Evolutionary conservation across 2,888 invertebrate species (phyloP), one percentile per base, ranked within the genome.

Genomic region (Frankliniella fusca): DNA sequence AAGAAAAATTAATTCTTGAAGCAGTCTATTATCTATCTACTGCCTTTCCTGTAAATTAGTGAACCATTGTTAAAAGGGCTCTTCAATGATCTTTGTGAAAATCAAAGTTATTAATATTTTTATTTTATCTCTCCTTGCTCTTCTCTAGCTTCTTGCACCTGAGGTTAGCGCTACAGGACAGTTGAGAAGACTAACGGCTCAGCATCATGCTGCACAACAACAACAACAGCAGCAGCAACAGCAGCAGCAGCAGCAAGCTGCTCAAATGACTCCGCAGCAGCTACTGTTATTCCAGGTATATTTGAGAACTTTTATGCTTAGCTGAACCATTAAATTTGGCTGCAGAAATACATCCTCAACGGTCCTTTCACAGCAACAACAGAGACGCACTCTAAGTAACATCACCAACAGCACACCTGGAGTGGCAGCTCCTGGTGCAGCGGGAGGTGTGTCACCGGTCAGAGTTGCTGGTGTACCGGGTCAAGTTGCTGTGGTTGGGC

Each of bases 171-270:
- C 89, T 8, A 88, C 89, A 84, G 88, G 90, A 15, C 90, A 89
- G 85, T 87, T 87, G 85, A 92, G 95, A 84, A 88, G 95, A 86
- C 95, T 95, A 95, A 95, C 94, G 1, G 94, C 95, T 9, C 95
- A 95, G 85, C 95, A 95, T 86, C 92, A 92, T 85, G 92, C 92
- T 0, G 90, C 91, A 7, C 88, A 91, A 81, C 90, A 90, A 85
- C 89, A 90, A 10, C 87, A 88, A 11, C 87, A 86, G 18, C 86
- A 12, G 85, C 86, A 1, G 82, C 70, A 83, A 70, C 84, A 83
- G 70, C 70, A 76, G 23, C 70, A 70, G 23, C 70, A 70, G 70
- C 70, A 76, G 84, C 81, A 84, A 85, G 83, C 82, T 83, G 81
- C 49, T 20, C 76, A n/a, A 15, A 38, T 20, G 82, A 50, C n/a